Base-by-base conservation (phyloP, 2,888 invertebrate species). In the Therioaphis trifolii region DNA sequence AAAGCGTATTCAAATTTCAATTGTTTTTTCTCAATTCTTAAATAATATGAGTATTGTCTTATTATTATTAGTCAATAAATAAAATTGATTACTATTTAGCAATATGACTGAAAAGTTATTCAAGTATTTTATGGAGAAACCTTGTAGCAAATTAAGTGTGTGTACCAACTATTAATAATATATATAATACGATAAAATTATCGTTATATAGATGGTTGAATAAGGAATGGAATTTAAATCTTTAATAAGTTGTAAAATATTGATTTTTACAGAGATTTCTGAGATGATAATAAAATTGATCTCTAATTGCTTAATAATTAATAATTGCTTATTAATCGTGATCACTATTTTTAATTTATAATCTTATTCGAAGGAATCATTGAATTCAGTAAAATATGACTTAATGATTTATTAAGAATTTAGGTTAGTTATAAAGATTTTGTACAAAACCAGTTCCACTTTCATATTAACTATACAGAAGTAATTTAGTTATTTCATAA, bases 361-460 rank as follows among this genome's bases (percentile, higher is more conserved):
- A 52, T 52, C 21, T 55, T n/a, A 21, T 55, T 4, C 1, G 21
- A 55, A 21, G 21, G 7, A 18, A 55, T 55, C 2, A 7, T 55
- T n/a, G 15, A 12, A 12, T 15, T 24, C 24, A 63, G 29, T 7
- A 35, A n/a, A 66, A 66, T 40, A n/a, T 66, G n/a, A 61, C 27
- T 24, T 63, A 27, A 63, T 63, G 21, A 29, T 14, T n/a, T 40
- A 68, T n/a, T 24, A 9, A 66, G 5, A 63, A 76, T 66, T 77
- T 35, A 66, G 77, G 77, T 77, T 78, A 68, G 40, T 55, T 68
- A 29, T 68, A 21, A 4, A 52, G 0, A 55, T 14, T 21, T 69
- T 63, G 27, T 4, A 5, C n/a, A 55, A 78, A 78, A 68, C 78
- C 78, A 40, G 68, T 78, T 78, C 21, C 24, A 18, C 40, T 49